Base-by-base conservation (phyloP, 2,888 invertebrate species). In the Malthinus flaveolus region DNA sequence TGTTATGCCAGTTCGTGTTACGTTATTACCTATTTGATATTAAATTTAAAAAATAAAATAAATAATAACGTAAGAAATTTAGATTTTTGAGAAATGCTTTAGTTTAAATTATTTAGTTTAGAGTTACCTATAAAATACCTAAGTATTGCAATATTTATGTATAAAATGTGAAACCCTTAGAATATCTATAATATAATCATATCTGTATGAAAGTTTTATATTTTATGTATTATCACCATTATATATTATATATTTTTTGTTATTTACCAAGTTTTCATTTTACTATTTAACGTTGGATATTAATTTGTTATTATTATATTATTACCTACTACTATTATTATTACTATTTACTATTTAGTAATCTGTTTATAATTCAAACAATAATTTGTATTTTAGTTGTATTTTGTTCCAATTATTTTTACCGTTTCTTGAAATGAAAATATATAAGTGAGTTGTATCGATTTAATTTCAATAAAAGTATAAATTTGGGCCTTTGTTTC, bases 1-100 rank as follows among this genome's bases (percentile, higher is more conserved):
- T 68, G 67, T 66, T 68, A 70, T 66, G 70, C 70, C 70, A 70
- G 70, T 70, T 68, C 66, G 64, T 66, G 59, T 57, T 61, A 56
- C 35, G 10, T 47, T 56, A 53, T 56, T 57, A 53, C 49, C 51
- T 59, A 59, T 59, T 58, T 49, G 52, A 59, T 37, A 32, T 55
- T 34, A 52, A 60, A 56, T 51, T 42, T 42, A 15, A 15, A 15
- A n/a, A 42, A 42, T 42, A 23, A 23, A 23, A 5, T 3, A 5
- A 23, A 23, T 23, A 23, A 23, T 23, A 23, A 23, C 5, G 23
- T 23, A 23, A 23, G 23, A 23, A 23, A 45, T 48, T 50, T 51
- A 47, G 47, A 51, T 54, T 54, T 52, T 51, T 51, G 47, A 44
- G 37, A 54, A 15, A 53, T 48, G 59, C 55, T 56, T 60, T 60